phyloP scores from a whole-genome alignment of 2,797 vertebrate genomes.

The Remorina albescens region DNA sequence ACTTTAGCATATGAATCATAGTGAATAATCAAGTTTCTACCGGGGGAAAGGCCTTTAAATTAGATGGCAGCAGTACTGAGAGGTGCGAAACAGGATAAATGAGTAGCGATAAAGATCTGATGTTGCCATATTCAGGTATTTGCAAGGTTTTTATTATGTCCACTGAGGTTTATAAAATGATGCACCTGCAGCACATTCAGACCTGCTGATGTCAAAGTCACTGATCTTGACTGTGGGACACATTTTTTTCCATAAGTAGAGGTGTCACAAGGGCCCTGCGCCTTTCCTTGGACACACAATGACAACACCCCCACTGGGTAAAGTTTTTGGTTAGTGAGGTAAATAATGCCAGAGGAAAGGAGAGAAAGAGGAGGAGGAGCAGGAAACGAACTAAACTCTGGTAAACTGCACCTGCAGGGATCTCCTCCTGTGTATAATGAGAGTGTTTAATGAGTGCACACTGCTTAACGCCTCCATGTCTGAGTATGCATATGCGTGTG shows the following conservation, averaged over 20 bases:
- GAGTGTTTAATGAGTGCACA: conserved; percentile 85
- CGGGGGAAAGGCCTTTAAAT: conserved; percentile 60
- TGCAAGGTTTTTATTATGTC: conserved; percentile 28
- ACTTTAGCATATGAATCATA: conserved; percentile 76
- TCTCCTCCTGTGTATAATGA: conserved; percentile 84
- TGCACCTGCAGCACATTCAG: conserved; percentile 10
- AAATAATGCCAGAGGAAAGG: conserved; percentile 57
- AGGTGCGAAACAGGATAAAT: conserved; percentile 55
- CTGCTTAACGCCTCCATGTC: conserved; percentile 74
- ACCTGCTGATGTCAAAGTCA: neutral
- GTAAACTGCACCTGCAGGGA: conserved; percentile 83
- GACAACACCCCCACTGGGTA: conserved; percentile 8
- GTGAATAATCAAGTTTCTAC: conserved; percentile 65
- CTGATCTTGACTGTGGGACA: neutral
- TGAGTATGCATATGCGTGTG: conserved; percentile 20
- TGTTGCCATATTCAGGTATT: conserved; percentile 52
- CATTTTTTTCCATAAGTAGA: conserved; percentile 9
- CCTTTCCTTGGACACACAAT: conserved; percentile 23
- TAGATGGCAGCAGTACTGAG: conserved; percentile 45
- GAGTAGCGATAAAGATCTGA: conserved; percentile 57
- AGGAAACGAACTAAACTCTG: conserved; percentile 79
- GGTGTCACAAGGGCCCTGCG: conserved; percentile 27
- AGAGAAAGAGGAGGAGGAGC: conserved; percentile 63
- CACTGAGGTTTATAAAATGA: conserved; percentile 29
- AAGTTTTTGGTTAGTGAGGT: conserved; percentile 38